A percentile compares a stretch with the other conserved stretches of the same genome.
Conservation (phyloP, 2,113 vertebrate genomes). For the Propithecus coquereli region DNA sequence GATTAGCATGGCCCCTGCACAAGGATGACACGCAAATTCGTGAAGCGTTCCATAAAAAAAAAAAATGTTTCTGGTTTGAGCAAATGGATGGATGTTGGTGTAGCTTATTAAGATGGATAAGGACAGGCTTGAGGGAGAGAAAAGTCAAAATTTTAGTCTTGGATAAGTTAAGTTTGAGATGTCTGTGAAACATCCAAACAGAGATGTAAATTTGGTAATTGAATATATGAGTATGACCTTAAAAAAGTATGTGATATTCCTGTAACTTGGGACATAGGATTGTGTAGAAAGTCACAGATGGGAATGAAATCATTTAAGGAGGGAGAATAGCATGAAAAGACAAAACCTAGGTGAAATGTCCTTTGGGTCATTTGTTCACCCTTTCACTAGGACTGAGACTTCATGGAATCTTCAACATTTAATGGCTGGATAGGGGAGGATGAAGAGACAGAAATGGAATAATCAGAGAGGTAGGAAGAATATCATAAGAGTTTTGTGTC, state of each 20-base stretch:
- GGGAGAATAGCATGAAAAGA: neutral
- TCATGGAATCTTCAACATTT: neutral
- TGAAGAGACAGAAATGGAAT: slow-evolving; percentile 27
- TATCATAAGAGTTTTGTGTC: neutral
- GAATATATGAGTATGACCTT: neutral
- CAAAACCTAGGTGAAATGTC: neutral
- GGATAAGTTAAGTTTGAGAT: slow-evolving; percentile 7
- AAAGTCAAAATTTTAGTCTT: slow-evolving; percentile 48
- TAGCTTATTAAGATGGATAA: neutral
- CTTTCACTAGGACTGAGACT: neutral
- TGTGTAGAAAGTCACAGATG: neutral
- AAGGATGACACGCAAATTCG: too few relatives aligned
- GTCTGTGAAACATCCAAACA: slow-evolving; percentile 22
- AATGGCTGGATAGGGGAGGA: neutral
- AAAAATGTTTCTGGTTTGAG: neutral
- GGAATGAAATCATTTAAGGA: slow-evolving; percentile 19
- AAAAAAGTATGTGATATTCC: neutral
- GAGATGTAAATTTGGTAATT: slow-evolving; percentile 25
- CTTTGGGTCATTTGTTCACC: too few relatives aligned
- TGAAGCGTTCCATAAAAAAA: too few relatives aligned
- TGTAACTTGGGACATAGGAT: neutral
- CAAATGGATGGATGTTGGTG: neutral
- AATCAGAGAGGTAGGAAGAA: neutral
- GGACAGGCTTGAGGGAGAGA: neutral
- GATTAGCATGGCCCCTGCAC: too few relatives aligned